Base-by-base conservation (phyloP, 2,113 vertebrate genomes). In the Erpornis zantholeuca region DNA sequence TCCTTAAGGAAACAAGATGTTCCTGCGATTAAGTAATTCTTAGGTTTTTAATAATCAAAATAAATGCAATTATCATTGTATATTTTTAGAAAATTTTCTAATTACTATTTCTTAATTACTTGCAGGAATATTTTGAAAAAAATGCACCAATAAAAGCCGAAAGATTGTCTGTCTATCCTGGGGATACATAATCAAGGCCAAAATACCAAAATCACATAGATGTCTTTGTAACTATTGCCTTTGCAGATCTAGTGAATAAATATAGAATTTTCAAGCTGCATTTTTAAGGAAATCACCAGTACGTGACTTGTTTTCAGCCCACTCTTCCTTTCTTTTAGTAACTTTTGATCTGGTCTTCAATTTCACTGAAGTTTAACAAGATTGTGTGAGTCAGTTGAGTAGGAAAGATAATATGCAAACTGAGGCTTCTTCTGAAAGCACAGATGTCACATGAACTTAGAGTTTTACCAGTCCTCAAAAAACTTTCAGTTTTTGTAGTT, bases 141-240 rank as follows among this genome's bases (percentile, higher is more conserved):
- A n/a, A 35, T 61, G 9, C 7, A 20, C 21, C 3, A 27, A 7
- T 63, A 72, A 69, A 72, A 88, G 24, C 10, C 0, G 0, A 59
- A 70, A 73, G 20, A 13, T 66, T 83, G 2, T 86, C 11, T 83
- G 2, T 86, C 11, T 60, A 2, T 86, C 22, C 47, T 47, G 4
- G 7, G 25, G 5, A 11, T 64, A 23, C 1, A 2, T 65, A 64
- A 53, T 90, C 16, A 53, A 57, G 50, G 6, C n/a, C 21, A n/a
- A 78, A 94, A 56, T 44, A 44, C 4, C 19, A 49, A 79, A 94
- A 47, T 56, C 11, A 24, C 3, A 27, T 40, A 7, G 0, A 6
- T 52, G 3, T 42, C 17, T 60, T 63, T 61, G 3, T 69, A 86
- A 18, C 15, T 82, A 5, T 49, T 80, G 19, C 19, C 15, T 85